Conservation (phyloP, 2,797 vertebrate species). For the Eulemur mongoz region DNA sequence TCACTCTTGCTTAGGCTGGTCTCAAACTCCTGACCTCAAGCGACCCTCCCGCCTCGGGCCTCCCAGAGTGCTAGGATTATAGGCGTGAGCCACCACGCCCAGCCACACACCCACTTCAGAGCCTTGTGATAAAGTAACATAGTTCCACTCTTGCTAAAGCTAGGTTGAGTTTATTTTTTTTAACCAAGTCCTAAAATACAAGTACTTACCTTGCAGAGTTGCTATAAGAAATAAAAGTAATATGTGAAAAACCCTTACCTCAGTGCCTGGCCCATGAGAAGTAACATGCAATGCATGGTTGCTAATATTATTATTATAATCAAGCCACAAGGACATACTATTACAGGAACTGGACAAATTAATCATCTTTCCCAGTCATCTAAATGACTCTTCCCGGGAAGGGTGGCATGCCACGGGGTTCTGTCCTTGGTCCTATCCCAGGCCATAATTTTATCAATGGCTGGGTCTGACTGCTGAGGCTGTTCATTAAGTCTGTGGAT, state of each 20-base stretch:
- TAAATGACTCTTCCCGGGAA: constrained; percentile 44
- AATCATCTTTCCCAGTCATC: not conserved
- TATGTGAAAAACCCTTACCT: constrained; percentile 4
- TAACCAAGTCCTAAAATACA: constrained; percentile 4
- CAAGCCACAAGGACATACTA: constrained; percentile 23
- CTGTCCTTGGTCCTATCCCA: constrained; percentile 47
- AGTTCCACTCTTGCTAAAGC: not conserved
- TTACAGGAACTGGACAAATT: constrained; percentile 38
- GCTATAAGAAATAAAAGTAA: not conserved
- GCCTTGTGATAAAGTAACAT: not conserved
- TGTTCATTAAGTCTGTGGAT: constrained; percentile 39
- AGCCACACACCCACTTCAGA: not conserved
- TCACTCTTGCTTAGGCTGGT: no score
- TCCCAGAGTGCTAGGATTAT: no score
- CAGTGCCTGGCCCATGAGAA: not conserved
- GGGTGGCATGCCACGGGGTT: not conserved
- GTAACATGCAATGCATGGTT: not conserved
- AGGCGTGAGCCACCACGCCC: no score
- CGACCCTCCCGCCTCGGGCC: no score
- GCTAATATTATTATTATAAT: constrained; percentile 27
- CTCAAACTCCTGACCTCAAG: no score
- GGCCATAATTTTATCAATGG: constrained; percentile 57
- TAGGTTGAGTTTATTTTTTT: not conserved
- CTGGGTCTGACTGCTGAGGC: not conserved
- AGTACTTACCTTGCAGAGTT: not conserved